Evolutionary conservation across 2,888 invertebrate species (phyloP).

Genomic region (Athalia circularis): DNA sequence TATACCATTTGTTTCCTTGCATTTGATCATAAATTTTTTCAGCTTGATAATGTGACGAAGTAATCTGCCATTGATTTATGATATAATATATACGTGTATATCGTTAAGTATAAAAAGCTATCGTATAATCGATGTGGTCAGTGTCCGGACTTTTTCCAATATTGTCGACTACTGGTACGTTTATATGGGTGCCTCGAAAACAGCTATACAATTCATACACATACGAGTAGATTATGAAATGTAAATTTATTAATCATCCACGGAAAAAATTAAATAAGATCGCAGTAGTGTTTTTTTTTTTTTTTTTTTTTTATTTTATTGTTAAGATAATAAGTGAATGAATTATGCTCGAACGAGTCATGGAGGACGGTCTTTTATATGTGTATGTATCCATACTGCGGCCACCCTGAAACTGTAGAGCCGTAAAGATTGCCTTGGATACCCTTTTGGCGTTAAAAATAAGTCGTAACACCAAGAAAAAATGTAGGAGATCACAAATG

Average conservation of each 20-base stretch:
- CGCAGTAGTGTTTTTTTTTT: not conserved
- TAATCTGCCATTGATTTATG: no score
- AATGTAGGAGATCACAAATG: slow-evolving; percentile 26
- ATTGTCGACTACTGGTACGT: no score
- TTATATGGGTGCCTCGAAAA: not conserved
- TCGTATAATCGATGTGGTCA: no score
- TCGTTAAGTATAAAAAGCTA: no score
- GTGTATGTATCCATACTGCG: not conserved
- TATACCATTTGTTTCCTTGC: no score
- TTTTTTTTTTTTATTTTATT: not conserved
- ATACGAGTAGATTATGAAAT: not conserved
- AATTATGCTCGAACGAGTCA: slow-evolving; percentile 10
- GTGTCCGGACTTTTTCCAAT: no score
- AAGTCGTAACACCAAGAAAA: not conserved
- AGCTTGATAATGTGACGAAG: no score
- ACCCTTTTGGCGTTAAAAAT: not conserved
- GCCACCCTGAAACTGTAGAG: slow-evolving; percentile 4
- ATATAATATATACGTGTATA: no score
- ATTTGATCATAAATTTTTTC: no score
- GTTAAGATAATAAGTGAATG: not conserved
- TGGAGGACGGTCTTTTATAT: not conserved
- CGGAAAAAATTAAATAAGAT: not conserved
- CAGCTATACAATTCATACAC: not conserved
- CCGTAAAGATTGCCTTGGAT: not conserved
- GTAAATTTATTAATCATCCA: not conserved